Conservation (phyloP, 2,113 vertebrate species). For the Crotalus viridis region DNA sequence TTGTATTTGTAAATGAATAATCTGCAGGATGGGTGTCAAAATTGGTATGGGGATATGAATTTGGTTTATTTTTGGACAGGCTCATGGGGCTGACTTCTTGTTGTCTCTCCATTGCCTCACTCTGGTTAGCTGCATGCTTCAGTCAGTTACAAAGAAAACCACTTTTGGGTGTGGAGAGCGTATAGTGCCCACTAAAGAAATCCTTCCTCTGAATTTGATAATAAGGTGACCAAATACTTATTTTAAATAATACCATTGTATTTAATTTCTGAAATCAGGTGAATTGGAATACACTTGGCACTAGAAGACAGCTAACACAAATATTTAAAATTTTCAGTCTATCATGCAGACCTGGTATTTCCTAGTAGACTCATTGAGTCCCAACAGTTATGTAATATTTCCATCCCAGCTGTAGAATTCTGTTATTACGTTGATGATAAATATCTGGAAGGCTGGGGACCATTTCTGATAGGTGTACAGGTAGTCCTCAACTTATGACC, state of each 20-base stretch:
- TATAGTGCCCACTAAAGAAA: neutral
- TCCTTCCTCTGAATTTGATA: neutral
- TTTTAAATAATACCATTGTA: neutral
- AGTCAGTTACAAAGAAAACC: neutral
- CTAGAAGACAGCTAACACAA: neutral
- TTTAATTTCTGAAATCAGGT: neutral
- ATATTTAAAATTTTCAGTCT: neutral
- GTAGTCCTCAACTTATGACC: no score
- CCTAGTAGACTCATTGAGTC: neutral
- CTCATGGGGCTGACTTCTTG: neutral
- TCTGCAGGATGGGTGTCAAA: neutral
- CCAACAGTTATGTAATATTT: neutral
- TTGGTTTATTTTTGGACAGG: neutral
- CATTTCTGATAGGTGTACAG: no score
- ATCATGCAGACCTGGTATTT: neutral
- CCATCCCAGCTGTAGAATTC: neutral
- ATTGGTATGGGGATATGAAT: neutral
- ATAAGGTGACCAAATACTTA: no score
- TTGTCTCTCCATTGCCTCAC: neutral
- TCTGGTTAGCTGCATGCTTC: neutral
- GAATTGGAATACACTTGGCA: neutral
- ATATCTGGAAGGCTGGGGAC: no score
- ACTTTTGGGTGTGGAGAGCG: neutral
- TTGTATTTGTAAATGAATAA: neutral
- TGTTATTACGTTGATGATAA: neutral